Evolutionary conservation across 1,140 invertebrate species (phyloP), one percentile per base, ranked within the genome.

Genomic region (Meteorus sp.): DNA sequence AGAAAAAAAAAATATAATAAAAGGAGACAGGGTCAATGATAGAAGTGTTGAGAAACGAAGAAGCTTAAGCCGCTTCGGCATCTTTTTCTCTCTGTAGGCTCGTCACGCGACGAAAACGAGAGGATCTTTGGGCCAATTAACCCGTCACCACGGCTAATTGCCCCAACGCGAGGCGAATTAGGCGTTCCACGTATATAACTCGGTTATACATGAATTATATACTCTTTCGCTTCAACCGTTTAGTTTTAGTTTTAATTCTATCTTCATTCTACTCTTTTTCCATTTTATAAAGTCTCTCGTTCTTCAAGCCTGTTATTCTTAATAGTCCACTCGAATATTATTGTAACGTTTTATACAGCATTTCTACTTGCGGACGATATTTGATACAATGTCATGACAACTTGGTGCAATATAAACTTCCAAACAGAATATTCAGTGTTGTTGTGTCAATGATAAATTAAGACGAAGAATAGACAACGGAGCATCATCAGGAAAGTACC

Each of bases 101-200:
- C 67, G 66, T 72, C 70, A 72, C 67, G 69, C 66, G 68, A 74
- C 70, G 72, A 75, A 73, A 70, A 68, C 62, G 65, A 65, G n/a
- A n/a, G 64, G 65, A 68, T 66, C 68, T 52, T 20, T 54, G 60
- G 56, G 56, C 69, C 68, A 76, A 76, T 75, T 74, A 76, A 73
- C 60, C 62, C 73, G 70, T 75, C 74, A 73, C 66, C 55, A 63
- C 51, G 37, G 61, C 67, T 76, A 76, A 76, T 74, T 73, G 66
- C 67, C 15, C 59, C 54, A 59, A 63, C 64, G 59, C 52, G 55
- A 54, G 56, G 65, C 52, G 67, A 68, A 64, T 62, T 65, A 67
- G 64, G 43, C 64, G 63, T 62, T 66, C 63, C 53, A 60, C 60
- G 66, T 69, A 68, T 62, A 29, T 39, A 35, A 43, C 54, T 58